phyloP scores from a whole-genome alignment of 1,140 invertebrate genomes.

The Drosophila tsacasi region DNA sequence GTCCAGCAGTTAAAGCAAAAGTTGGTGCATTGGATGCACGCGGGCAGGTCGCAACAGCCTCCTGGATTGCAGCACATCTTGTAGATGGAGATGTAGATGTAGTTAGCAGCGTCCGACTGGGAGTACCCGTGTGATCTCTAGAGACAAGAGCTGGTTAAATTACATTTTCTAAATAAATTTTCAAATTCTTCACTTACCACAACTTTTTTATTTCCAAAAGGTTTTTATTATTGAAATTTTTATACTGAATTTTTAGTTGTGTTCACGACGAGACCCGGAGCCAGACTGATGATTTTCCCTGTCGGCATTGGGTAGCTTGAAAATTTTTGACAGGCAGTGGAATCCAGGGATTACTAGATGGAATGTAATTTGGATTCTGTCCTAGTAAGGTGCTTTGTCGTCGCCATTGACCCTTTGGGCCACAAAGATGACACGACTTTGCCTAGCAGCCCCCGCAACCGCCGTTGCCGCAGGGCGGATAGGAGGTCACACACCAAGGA shows the following conservation, averaged over 20 bases:
- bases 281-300: constrained; percentile 15
- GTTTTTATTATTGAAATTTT: constrained; percentile 20
- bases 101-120: constrained; percentile 6
- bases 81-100: constrained; percentile 7
- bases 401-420: background rate
- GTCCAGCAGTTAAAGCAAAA: constrained; percentile 73
- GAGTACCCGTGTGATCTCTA: background rate
- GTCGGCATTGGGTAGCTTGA: background rate
- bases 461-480: background rate
- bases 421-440: background rate
- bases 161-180: no score
- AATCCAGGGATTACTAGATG: constrained; percentile 12
- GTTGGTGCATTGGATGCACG: constrained; percentile 63
- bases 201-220: constrained; percentile 26
- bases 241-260: constrained; percentile 37
- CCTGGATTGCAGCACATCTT: constrained; percentile 69
- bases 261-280: constrained; percentile 31
- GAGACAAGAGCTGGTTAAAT: no score
- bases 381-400: constrained; percentile 1
- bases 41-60: constrained; percentile 56
- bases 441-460: constrained; percentile 21
- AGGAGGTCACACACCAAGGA: constrained; percentile 15
- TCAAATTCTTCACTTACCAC: constrained; percentile 13
- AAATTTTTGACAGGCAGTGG: background rate
- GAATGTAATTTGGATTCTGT: background rate